These are phyloP conservation scores for Balaeniceps rex DNA, from an alignment of 2,113 vertebrate genomes.

Conservation along the genomic window DNA sequence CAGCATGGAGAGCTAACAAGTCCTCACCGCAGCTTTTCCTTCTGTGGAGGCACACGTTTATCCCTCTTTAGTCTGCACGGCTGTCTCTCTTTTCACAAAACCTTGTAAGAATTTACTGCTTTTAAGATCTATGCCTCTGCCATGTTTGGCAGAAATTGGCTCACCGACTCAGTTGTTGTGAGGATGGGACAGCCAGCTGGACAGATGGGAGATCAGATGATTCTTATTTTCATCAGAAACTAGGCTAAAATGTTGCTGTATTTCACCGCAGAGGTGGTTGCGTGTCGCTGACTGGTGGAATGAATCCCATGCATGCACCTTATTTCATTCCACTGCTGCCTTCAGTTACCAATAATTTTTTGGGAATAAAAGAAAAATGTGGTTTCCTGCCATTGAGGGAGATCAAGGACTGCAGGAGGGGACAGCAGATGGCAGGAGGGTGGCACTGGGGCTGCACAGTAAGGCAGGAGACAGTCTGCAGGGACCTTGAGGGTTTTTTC, in stretches of 20 bases:
- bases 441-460: not conserved
- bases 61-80: accelerated
- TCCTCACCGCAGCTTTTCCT: not conserved
- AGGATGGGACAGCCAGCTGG: not conserved
- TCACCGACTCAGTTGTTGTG: not conserved
- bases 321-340: not conserved
- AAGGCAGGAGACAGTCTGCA: not conserved
- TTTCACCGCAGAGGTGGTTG: not conserved
- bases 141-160: not conserved
- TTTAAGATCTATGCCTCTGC: not conserved
- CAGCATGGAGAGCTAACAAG: not conserved
- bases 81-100: not conserved
- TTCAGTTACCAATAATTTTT: not conserved
- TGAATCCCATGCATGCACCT: not conserved
- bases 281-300: not conserved
- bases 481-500: not conserved
- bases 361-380: not conserved
- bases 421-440: not conserved
- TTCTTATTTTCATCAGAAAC: not conserved
- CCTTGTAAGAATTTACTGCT: not conserved
- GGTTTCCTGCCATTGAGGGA: not conserved
- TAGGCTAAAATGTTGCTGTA: not conserved
- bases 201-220: not conserved
- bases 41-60: accelerated
- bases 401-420: not conserved